Evolutionary conservation across 2,888 invertebrate genomes (phyloP).

Genomic region (Esperia sulphurella): DNA sequence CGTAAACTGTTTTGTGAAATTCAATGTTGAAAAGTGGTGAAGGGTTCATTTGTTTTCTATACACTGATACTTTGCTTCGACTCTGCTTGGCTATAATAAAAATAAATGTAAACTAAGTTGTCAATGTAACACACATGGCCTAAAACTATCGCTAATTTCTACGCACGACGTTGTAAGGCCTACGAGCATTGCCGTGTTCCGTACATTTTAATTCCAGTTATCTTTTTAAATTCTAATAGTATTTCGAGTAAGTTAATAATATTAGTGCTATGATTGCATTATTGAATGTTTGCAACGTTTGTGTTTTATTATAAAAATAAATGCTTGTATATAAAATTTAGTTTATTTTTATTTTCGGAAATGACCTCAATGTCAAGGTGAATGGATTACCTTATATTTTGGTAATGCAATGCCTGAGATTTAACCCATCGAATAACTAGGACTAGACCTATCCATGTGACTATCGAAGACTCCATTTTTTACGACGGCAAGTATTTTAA

Average conservation of each 20-base stretch:
- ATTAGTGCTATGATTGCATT: conserved; percentile 75
- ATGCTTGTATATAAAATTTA: conserved; percentile 69
- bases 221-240: conserved; percentile 60
- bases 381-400: no score
- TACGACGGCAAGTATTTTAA: no score
- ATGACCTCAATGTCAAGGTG: no score
- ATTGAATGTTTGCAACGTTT: conserved; percentile 76
- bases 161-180: conserved; percentile 28
- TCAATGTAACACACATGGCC: conserved; percentile 25
- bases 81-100: conserved; percentile 40
- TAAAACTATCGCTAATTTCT: conserved; percentile 14
- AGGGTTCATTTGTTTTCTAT: conserved; percentile 18
- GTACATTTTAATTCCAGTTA: conserved; percentile 4
- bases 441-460: no score
- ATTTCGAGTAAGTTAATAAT: conserved; percentile 63
- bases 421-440: no score
- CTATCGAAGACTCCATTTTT: no score
- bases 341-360: no score
- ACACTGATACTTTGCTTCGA: conserved; percentile 34
- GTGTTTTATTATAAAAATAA: conserved; percentile 76
- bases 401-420: no score
- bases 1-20: conserved; percentile 1
- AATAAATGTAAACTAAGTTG: conserved; percentile 18
- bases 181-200: conserved; percentile 35
- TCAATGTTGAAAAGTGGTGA: neutral